Percentiles rank a stretch among this genome's conserved stretches.
Evolutionary conservation across 2,113 vertebrate genomes (phyloP).

Genomic region (Grammomys surdaster): DNA sequence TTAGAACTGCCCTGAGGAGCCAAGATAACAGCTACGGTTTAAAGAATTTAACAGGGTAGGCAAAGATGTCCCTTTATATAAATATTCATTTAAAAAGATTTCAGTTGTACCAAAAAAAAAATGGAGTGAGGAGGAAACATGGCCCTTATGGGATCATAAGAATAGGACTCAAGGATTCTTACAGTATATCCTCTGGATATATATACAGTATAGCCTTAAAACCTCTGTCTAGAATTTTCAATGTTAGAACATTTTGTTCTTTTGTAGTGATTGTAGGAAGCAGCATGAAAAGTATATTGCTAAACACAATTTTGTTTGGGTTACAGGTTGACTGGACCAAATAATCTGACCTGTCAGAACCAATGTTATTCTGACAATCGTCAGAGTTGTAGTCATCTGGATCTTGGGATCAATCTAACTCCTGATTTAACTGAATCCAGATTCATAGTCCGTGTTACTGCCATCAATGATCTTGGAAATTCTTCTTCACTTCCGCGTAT

Average conservation of each 20-base stretch:
- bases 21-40: background rate
- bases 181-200: background rate
- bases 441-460: slow-evolving; percentile 83
- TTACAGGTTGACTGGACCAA: slow-evolving; percentile 83
- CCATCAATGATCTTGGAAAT: slow-evolving; percentile 83
- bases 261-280: background rate
- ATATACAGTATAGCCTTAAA: slow-evolving; percentile 40
- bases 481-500: slow-evolving; percentile 73
- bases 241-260: slow-evolving; percentile 34
- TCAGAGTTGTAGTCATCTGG: background rate
- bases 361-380: background rate
- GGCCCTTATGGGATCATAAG: background rate
- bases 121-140: background rate
- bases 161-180: background rate
- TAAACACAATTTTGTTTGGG: slow-evolving; percentile 23
- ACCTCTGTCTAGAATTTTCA: slow-evolving; percentile 20
- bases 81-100: background rate
- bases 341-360: slow-evolving; percentile 16
- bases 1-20: background rate
- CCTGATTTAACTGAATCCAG: slow-evolving; percentile 68
- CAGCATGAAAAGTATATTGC: background rate
- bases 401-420: slow-evolving; percentile 71
- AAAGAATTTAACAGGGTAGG: background rate
- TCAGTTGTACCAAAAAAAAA: background rate
- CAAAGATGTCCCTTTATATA: background rate